phyloP scores from a whole-genome alignment of 2,888 invertebrate genomes.

The Dolichomitus sp. region DNA sequence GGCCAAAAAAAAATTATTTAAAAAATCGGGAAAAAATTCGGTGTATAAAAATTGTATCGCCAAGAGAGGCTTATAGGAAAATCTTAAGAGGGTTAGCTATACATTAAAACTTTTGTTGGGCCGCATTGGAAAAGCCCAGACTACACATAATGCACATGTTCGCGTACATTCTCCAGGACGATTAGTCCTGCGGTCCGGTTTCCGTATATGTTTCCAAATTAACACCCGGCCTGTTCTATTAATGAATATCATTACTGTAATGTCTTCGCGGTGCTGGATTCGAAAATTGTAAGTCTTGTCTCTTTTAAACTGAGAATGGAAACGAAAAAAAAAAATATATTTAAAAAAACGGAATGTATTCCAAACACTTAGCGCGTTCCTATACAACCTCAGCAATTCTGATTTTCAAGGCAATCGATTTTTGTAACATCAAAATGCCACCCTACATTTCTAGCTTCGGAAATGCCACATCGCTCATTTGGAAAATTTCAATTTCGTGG shows the following conservation, averaged over 20 bases:
- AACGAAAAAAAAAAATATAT: too few relatives aligned
- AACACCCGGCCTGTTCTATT: slow-evolving; percentile 74
- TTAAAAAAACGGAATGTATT: too few relatives aligned
- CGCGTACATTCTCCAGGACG: not conserved
- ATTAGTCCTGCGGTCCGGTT: not conserved
- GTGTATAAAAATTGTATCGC: not conserved
- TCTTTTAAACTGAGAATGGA: not conserved
- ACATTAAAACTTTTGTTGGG: slow-evolving; percentile 18
- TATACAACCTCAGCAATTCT: too few relatives aligned
- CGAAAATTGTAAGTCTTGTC: too few relatives aligned
- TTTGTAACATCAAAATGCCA: too few relatives aligned
- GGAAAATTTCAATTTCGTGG: slow-evolving; percentile 12
- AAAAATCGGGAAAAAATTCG: not conserved
- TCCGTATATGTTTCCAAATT: not conserved
- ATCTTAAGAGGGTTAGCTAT: not conserved
- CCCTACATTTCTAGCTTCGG: not conserved
- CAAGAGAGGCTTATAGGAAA: not conserved
- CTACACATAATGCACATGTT: not conserved
- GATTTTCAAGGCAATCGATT: too few relatives aligned
- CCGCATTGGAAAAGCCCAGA: not conserved
- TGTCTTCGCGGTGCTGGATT: slow-evolving; percentile 48
- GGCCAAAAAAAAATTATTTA: not conserved
- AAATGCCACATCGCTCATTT: not conserved
- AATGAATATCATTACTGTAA: slow-evolving; percentile 81
- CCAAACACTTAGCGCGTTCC: too few relatives aligned